Evolutionary conservation across 1,140 invertebrate genomes (phyloP), one percentile per base, ranked within the genome.

Genomic region (Tribolium madens): DNA sequence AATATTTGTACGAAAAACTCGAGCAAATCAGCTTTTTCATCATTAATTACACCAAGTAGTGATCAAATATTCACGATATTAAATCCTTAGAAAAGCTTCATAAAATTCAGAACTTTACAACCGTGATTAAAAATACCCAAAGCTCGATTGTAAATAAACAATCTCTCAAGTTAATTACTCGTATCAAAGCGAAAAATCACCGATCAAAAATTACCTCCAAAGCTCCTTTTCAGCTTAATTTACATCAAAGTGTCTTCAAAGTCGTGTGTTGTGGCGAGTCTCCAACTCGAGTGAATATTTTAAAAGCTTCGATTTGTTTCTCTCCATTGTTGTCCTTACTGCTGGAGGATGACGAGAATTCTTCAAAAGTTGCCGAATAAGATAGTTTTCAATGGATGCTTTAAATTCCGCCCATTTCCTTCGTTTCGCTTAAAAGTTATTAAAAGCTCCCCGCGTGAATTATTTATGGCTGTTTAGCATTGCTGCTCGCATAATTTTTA

Each of bases 391-490:
- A 64, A 64, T 64, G 21, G 52, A 17, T 26, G 26, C 17, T 64
- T 64, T 64, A 64, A 64, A 64, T 64, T 64, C 57, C 57, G 3
- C 57, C 21, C 26, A 64, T 64, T 64, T 64, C 57, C 57, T 33
- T 33, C 57, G 26, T 12, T 14, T 64, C 57, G 1, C 57, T 33
- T 33, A 33, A 33, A 64, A 64, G 18, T 64, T 64, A 64, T 64
- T 64, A 64, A 64, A 33, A 33, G 26, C 26, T 64, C 26, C 26
- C 12, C 10, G 57, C 12, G 13, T 64, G 57, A 64, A 64, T 64
- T 64, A 64, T 64, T 64, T 64, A 64, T 64, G 12, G 26, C 57
- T 64, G 21, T 64, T 64, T 64, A 31, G 26, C 57, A 64, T 64
- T 64, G 48, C 48, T 7, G 12, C 13, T 50, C 6, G 57, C 15